Evolutionary conservation across 2,888 invertebrate genomes (phyloP).

Genomic region (Automeris io): DNA sequence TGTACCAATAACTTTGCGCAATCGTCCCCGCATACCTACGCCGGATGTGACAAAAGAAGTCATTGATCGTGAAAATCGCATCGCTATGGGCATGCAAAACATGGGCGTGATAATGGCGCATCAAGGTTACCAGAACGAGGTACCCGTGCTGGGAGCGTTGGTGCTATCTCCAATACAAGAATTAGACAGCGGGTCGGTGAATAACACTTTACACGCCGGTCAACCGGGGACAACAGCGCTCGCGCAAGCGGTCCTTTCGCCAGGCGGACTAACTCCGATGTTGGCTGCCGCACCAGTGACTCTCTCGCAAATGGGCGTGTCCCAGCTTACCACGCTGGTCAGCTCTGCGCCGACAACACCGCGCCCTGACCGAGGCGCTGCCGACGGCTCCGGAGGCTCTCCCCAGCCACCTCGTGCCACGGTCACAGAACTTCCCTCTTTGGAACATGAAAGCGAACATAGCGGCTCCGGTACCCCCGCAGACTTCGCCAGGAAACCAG

Average conservation of each 20-base stretch:
- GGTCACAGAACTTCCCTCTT: conserved; percentile 37
- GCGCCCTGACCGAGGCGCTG: conserved; percentile 37
- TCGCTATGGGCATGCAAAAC: conserved; percentile 72
- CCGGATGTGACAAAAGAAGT: conserved; percentile 91
- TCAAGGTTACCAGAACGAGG: conserved; percentile 79
- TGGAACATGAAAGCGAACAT: conserved; percentile 52
- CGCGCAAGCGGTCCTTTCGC: conserved; percentile 86
- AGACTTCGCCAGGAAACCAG: conserved; percentile 44
- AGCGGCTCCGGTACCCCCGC: conserved; percentile 42
- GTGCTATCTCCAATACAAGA: conserved; percentile 91
- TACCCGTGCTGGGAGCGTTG: conserved; percentile 85
- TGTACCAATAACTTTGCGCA: conserved; percentile 81
- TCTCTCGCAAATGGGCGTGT: conserved; percentile 77
- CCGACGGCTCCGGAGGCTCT: conserved; percentile 28
- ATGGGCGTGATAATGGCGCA: conserved; percentile 85
- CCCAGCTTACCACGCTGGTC: conserved; percentile 75
- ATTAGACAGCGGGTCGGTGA: conserved; percentile 85
- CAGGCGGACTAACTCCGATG: conserved; percentile 65
- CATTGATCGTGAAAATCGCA: conserved; percentile 82
- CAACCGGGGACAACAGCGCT: conserved; percentile 86
- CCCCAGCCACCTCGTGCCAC: conserved; percentile 33
- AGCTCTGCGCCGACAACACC: conserved; percentile 71
- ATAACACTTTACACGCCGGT: conserved; percentile 83
- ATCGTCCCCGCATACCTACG: conserved; percentile 91
- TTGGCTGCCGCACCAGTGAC: conserved; percentile 69